These are phyloP conservation scores for Onychostruthus taczanowskii DNA, from an alignment of 2,113 vertebrate species.

Conservation along the genomic window DNA sequence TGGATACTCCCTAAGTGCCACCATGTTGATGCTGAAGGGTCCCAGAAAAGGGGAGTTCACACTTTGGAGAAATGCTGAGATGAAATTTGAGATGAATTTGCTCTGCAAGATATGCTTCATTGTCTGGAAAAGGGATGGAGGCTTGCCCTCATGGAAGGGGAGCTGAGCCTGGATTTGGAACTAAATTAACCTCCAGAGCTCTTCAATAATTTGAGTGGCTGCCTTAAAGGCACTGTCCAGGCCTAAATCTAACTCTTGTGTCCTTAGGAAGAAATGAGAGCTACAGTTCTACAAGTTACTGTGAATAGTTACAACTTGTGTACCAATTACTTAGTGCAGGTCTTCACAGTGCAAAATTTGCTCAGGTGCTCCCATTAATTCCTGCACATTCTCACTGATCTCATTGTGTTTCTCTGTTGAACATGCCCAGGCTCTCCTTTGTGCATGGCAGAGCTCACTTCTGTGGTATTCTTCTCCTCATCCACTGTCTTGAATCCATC, in stretches of 20 bases:
- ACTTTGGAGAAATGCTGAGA: neutral
- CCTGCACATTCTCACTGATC: neutral
- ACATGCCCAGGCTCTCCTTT: neutral
- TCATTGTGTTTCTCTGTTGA: neutral
- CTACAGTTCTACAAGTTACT: neutral
- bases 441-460: neutral
- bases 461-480: neutral
- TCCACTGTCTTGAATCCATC: neutral
- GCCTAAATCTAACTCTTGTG: neutral
- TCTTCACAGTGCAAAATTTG: neutral
- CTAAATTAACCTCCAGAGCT: neutral
- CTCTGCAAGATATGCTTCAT: neutral
- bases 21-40: neutral
- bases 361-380: neutral
- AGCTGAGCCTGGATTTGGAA: neutral
- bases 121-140: neutral
- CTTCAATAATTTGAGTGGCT: neutral
- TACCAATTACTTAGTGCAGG: neutral
- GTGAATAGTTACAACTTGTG: neutral
- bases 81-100: neutral
- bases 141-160: neutral
- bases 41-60: neutral
- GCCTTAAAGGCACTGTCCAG: neutral
- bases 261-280: neutral
- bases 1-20: fast-evolving